These are phyloP conservation scores for Epizoanthus illoricatus DNA, from an alignment of 92 coral and sea anemone genomes.

Conservation along the genomic window DNA sequence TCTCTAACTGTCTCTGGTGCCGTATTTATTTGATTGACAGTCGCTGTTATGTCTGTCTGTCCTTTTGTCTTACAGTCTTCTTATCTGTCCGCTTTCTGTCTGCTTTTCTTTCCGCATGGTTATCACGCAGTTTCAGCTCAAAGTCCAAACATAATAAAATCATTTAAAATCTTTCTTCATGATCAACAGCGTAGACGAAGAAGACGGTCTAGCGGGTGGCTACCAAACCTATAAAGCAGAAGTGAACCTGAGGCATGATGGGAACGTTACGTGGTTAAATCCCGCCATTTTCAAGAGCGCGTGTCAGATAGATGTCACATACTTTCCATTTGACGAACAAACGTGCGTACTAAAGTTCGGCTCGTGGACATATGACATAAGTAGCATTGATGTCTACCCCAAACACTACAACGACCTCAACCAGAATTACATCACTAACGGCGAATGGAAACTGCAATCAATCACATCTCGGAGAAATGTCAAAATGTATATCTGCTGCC, in stretches of 20 bases:
- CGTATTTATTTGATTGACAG: too few relatives aligned
- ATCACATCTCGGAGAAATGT: slow-evolving; percentile 46
- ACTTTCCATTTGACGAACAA: slow-evolving; percentile 93
- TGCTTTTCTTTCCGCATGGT: neutral
- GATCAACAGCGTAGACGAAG: slow-evolving; percentile 79
- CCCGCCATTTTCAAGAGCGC: slow-evolving; percentile 88
- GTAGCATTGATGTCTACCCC: slow-evolving; percentile 59
- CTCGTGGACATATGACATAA: slow-evolving; percentile 80
- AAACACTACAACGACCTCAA: slow-evolving; percentile 39
- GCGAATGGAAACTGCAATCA: slow-evolving; percentile 73
- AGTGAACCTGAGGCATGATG: slow-evolving; percentile 63
- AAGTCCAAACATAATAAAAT: neutral
- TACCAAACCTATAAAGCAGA: slow-evolving; percentile 71
- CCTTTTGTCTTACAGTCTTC: neutral
- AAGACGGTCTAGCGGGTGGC: slow-evolving; percentile 92
- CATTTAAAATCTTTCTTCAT: neutral
- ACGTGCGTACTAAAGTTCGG: slow-evolving; percentile 82
- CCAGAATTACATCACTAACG: slow-evolving; percentile 70
- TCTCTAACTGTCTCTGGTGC: neutral
- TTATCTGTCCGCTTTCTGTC: neutral
- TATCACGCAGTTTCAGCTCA: neutral
- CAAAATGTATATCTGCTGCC: slow-evolving; percentile 59
- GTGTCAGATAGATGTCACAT: slow-evolving; percentile 77
- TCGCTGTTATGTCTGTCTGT: neutral
- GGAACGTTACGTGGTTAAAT: slow-evolving; percentile 70